These are phyloP conservation scores for Scaptomyza graminum DNA, from an alignment of 1,140 invertebrate species.

Conservation along the genomic window DNA sequence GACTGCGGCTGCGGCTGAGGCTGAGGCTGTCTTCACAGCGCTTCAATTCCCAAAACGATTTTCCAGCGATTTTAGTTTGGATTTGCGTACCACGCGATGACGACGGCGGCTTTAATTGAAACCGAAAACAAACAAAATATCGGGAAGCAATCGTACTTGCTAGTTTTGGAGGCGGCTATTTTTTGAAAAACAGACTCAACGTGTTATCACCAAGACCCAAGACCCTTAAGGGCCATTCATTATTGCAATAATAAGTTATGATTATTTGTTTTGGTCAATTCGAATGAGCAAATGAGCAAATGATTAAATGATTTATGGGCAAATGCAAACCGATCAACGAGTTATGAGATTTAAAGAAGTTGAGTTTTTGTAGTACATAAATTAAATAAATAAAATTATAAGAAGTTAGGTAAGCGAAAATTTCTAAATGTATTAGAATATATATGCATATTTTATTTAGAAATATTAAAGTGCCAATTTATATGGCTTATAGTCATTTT, in stretches of 20 bases:
- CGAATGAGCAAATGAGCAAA: not conserved
- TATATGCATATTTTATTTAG: too few species aligned
- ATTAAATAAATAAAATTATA: not conserved
- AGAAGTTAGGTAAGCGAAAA: slow-evolving; percentile 10
- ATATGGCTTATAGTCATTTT: not conserved
- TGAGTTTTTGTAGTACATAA: too few species aligned
- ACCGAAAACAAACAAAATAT: slow-evolving; percentile 42
- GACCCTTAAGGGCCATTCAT: slow-evolving; percentile 10
- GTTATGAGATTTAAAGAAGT: slow-evolving; percentile 6
- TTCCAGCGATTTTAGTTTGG: slow-evolving; percentile 81
- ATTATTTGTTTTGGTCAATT: slow-evolving; percentile 21
- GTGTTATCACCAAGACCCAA: slow-evolving; percentile 10
- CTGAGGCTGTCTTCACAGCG: slow-evolving; percentile 73
- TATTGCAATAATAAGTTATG: slow-evolving; percentile 14
- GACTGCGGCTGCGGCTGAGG: slow-evolving; percentile 9
- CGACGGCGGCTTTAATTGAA: slow-evolving; percentile 77
- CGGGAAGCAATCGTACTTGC: slow-evolving; percentile 16
- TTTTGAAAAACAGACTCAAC: slow-evolving; percentile 1
- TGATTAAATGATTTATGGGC: slow-evolving; percentile 19
- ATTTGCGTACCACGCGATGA: slow-evolving; percentile 80
- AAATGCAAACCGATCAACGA: slow-evolving; percentile 27
- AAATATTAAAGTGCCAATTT: not conserved
- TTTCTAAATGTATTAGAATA: not conserved
- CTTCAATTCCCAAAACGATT: slow-evolving; percentile 79
- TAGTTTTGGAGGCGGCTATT: slow-evolving; percentile 35